Evolutionary conservation across 2,888 invertebrate genomes (phyloP).

Genomic region (Acrocyrtus sp.): DNA sequence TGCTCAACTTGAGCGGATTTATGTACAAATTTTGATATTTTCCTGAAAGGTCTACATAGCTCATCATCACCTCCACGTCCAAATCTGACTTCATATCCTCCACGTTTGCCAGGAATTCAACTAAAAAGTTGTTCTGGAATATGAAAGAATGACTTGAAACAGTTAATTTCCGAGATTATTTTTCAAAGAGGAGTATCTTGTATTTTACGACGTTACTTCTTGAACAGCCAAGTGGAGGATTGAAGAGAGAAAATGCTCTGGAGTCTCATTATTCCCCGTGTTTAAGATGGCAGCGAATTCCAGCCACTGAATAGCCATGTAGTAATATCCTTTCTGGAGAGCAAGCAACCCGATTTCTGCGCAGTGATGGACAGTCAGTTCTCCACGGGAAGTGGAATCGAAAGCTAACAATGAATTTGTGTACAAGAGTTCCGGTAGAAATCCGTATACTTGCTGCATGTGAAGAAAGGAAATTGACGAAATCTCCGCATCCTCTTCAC

Average conservation of each 20-base stretch:
- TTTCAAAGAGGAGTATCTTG: background rate
- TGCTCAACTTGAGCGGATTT: too few relatives aligned
- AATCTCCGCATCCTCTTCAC: background rate
- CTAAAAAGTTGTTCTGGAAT: background rate
- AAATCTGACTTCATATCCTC: too few relatives aligned
- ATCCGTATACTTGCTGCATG: background rate
- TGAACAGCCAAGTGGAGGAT: background rate
- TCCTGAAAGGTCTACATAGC: too few relatives aligned
- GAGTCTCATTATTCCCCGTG: background rate
- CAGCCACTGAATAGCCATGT: slow-evolving; percentile 15
- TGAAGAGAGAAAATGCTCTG: background rate
- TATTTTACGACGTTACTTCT: too few relatives aligned
- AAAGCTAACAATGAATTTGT: background rate
- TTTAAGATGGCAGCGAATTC: background rate
- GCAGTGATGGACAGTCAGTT: background rate
- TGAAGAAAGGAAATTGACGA: background rate
- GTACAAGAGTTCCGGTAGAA: background rate
- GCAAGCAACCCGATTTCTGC: slow-evolving; percentile 10
- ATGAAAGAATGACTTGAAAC: background rate
- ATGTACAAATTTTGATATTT: too few relatives aligned
- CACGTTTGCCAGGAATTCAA: too few relatives aligned
- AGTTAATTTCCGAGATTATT: background rate
- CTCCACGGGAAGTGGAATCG: background rate
- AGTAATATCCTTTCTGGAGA: background rate
- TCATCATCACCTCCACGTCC: too few relatives aligned